Evolutionary conservation across 2,888 invertebrate species (phyloP), one percentile per base, ranked within the genome.

Genomic region (Neoaliturus tenellus): DNA sequence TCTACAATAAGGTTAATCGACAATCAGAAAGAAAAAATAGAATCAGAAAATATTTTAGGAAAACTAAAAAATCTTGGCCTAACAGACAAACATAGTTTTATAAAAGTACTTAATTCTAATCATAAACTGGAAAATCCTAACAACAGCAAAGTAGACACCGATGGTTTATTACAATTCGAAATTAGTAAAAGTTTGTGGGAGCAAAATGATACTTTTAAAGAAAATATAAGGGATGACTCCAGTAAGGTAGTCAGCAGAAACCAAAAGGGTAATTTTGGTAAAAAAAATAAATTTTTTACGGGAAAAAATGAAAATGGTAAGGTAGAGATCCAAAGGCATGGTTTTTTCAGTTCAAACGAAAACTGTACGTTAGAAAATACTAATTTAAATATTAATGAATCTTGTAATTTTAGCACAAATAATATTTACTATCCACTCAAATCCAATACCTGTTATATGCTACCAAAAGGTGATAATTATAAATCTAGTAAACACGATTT

Each of bases 31-130:
- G 8, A 62, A 62, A 62, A 62, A 31, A 14, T 31, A 14, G 62
- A 62, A 31, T 28, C 31, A 4, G 62, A 62, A 62, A 39, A 69
- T 35, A 69, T 69, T 17, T 35, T 20, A 69, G 35, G 20, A 2
- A 69, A 69, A 39, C 20, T 69, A 28, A 39, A 35, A 69, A 69
- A 69, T 23, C 35, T 69, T 20, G 69, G 69, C 12, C 39, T 69
- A 3, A 20, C 35, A 35, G 39, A 69, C 20, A 69, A 69, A 69
- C 35, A 3, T 10, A 69, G 69, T 69, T 69, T 69, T 69, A 14
- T 69, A 33, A 69, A 20, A 39, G 39, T 69, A 28, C 35, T 69
- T 39, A 23, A 39, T 6, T 69, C 69, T 23, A 39, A 39, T 5
- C 12, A 62, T 14, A 62, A 31, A 35, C 39, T 39, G 20, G 39